Evolutionary conservation across 2,888 invertebrate species (phyloP).

Genomic region (Mythimna ferrago): DNA sequence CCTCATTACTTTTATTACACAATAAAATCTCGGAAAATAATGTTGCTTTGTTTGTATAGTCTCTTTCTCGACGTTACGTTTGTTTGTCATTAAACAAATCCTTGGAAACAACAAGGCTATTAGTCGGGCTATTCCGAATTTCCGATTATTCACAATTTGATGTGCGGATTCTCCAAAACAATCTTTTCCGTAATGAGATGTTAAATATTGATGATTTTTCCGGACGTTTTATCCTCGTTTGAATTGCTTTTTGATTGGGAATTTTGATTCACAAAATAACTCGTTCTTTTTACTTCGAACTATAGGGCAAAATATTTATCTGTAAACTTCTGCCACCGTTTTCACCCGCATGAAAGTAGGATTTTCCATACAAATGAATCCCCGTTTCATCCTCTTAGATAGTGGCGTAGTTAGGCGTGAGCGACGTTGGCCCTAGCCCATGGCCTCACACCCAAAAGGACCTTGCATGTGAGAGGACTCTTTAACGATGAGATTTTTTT

Average conservation of each 20-base stretch:
- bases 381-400: no score
- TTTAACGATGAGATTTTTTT: no score
- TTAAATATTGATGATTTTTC: constrained; percentile 6
- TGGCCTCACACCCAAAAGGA: no score
- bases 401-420: no score
- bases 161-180: constrained; percentile 1
- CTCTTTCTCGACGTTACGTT: constrained; percentile 18
- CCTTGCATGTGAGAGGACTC: no score
- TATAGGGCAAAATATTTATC: neutral
- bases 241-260: neutral
- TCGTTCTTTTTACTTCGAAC: neutral
- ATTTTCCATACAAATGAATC: no score
- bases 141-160: constrained; percentile 32
- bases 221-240: neutral
- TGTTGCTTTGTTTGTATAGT: constrained; percentile 25
- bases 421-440: no score
- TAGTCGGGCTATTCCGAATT: constrained; percentile 21
- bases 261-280: neutral
- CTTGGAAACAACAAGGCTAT: constrained; percentile 1
- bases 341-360: no score
- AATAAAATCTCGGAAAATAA: constrained; percentile 12
- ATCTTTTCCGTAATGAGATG: constrained; percentile 19
- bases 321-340: neutral
- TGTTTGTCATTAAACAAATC: constrained; percentile 22
- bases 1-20: constrained; percentile 6